phyloP scores from a whole-genome alignment of 2,797 vertebrate genomes.

The Amphiprion clarkii region DNA sequence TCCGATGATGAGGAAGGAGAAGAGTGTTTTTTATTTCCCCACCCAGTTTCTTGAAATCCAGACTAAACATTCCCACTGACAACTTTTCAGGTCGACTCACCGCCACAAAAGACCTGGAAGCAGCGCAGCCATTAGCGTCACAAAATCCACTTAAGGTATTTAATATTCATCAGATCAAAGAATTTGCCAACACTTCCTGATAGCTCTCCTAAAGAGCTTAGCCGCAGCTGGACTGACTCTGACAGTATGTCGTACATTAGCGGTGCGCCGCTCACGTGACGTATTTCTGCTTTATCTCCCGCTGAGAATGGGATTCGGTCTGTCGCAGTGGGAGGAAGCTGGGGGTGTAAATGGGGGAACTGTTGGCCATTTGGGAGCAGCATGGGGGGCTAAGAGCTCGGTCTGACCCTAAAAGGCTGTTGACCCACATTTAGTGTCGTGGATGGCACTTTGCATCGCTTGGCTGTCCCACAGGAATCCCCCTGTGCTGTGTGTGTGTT shows the following conservation, averaged over 20 bases:
- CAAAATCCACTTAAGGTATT: slow-evolving; percentile 72
- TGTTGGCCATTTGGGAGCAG: slow-evolving; percentile 49
- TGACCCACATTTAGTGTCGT: slow-evolving; percentile 73
- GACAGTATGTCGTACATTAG: slow-evolving; percentile 58
- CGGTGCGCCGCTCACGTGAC: slow-evolving; percentile 21
- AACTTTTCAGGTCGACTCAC: background rate
- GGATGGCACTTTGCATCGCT: slow-evolving; percentile 54
- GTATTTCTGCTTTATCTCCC: slow-evolving; percentile 40
- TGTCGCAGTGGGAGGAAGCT: slow-evolving; percentile 38
- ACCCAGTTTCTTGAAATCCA: background rate
- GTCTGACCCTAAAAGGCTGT: slow-evolving; percentile 69
- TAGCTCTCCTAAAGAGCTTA: slow-evolving; percentile 46
- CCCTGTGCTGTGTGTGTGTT: background rate
- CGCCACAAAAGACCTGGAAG: slow-evolving; percentile 21
- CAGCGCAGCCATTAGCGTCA: slow-evolving; percentile 61
- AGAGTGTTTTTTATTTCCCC: background rate
- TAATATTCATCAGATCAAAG: slow-evolving; percentile 76
- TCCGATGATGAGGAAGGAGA: background rate
- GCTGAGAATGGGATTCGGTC: slow-evolving; percentile 49
- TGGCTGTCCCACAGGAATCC: slow-evolving; percentile 32
- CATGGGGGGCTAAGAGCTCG: slow-evolving; percentile 37
- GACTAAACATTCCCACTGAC: background rate
- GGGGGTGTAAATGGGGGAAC: slow-evolving; percentile 33
- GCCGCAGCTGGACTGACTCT: slow-evolving; percentile 19
- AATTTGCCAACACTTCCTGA: slow-evolving; percentile 58